These are phyloP conservation scores for Pandemis corylana DNA, from an alignment of 2,888 invertebrate genomes.

Conservation along the genomic window DNA sequence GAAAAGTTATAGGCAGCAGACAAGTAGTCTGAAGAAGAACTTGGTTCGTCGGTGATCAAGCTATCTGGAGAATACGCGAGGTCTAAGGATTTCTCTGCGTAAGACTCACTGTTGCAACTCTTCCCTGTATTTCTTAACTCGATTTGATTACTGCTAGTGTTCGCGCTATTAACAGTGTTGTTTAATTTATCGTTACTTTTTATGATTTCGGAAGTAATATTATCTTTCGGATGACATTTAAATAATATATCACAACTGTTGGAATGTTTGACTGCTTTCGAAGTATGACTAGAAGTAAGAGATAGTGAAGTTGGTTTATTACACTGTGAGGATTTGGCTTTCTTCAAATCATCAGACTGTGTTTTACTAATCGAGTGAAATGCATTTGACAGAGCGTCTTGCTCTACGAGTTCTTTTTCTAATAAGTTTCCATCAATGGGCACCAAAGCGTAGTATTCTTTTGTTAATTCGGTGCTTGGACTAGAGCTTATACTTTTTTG, in stretches of 20 bases:
- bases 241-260: conserved; percentile 71
- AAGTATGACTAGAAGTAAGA: conserved; percentile 73
- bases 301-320: conserved; percentile 71
- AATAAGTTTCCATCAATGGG: conserved; percentile 71
- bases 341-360: conserved; percentile 59
- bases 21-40: conserved; percentile 76
- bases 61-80: conserved; percentile 72
- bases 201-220: conserved; percentile 44
- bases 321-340: conserved; percentile 55
- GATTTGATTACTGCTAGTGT: conserved; percentile 48
- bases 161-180: conserved; percentile 51
- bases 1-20: conserved; percentile 72
- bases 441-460: conserved; percentile 74
- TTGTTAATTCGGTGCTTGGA: conserved; percentile 74
- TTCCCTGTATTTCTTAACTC: conserved; percentile 42
- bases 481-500: conserved; percentile 65
- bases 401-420: conserved; percentile 82
- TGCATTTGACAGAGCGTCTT: conserved; percentile 80
- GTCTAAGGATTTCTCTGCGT: conserved; percentile 57
- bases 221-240: conserved; percentile 56
- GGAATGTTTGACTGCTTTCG: conserved; percentile 74
- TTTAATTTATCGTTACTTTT: conserved; percentile 47
- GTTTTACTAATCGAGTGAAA: conserved; percentile 78
- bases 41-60: conserved; percentile 72
- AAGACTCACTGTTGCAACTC: conserved; percentile 47